Conservation (phyloP, 2,888 invertebrate genomes). For the Trachelus iudaicus region DNA sequence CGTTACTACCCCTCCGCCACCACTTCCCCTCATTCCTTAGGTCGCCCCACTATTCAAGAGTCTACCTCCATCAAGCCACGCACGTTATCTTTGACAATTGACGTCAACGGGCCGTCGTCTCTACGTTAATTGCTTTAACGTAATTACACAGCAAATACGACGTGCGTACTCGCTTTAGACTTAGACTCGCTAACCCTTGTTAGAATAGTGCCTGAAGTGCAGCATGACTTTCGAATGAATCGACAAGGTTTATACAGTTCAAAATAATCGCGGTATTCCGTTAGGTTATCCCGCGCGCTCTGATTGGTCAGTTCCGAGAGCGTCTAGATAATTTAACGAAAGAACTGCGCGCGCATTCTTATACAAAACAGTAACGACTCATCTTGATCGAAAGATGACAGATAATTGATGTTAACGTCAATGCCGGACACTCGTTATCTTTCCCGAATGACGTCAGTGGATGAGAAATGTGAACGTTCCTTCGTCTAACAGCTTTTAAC, state of each 20-base stretch:
- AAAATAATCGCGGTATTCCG: not conserved
- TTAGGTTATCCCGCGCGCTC: not conserved
- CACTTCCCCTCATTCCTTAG: conserved; percentile 13
- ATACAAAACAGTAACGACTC: not conserved
- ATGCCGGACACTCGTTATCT: conserved; percentile 19
- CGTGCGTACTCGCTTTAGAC: conserved; percentile 1
- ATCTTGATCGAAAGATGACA: conserved; percentile 4
- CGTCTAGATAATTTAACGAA: not conserved
- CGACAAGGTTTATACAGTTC: not conserved
- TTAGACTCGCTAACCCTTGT: not conserved
- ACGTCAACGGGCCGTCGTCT: conserved; percentile 47
- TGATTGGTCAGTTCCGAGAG: not conserved
- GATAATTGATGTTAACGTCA: conserved; percentile 26
- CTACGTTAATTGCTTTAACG: conserved; percentile 49
- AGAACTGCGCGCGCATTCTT: not conserved
- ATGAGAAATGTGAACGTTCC: not conserved
- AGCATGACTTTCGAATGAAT: not conserved
- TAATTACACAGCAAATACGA: conserved; percentile 48
- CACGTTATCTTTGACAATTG: conserved; percentile 58
- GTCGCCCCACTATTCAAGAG: conserved; percentile 7
- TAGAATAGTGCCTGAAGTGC: not conserved
- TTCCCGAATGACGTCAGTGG: conserved; percentile 31
- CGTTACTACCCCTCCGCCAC: conserved; percentile 33
- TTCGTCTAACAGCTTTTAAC: not conserved
- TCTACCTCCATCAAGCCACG: conserved; percentile 13